A percentile compares a stretch with the other conserved stretches of the same genome.
Evolutionary conservation across 2,797 vertebrate species (phyloP).

Genomic region (Hydrolagus colliei): DNA sequence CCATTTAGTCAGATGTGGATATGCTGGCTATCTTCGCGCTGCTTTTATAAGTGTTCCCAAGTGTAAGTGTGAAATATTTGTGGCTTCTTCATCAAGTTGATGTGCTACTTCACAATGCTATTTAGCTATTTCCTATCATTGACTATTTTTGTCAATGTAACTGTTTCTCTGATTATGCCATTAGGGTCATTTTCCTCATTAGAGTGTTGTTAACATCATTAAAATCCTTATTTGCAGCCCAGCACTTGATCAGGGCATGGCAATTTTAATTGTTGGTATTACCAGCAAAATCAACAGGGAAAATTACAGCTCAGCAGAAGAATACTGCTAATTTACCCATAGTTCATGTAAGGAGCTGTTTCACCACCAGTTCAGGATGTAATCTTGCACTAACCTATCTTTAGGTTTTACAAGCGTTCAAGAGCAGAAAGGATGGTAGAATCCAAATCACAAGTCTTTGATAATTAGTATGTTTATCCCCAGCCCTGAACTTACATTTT

Average conservation of each 20-base stretch:
- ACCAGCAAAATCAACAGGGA: slow-evolving; percentile 14
- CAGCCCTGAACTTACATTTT: too few species aligned
- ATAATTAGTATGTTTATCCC: too few species aligned
- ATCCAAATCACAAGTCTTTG: background rate
- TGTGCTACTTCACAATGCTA: background rate
- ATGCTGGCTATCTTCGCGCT: background rate
- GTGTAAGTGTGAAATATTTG: background rate
- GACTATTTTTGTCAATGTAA: background rate
- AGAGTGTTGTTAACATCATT: slow-evolving; percentile 11
- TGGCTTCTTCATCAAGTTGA: background rate
- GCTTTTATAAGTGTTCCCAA: background rate
- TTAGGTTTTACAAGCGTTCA: background rate
- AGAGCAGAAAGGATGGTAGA: background rate
- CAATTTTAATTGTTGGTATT: slow-evolving; percentile 5
- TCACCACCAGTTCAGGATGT: background rate
- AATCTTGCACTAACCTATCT: background rate
- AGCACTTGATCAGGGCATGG: background rate
- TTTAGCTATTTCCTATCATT: background rate
- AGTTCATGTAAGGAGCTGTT: background rate
- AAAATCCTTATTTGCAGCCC: background rate
- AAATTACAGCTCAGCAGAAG: slow-evolving; percentile 20
- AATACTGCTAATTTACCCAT: slow-evolving; percentile 8
- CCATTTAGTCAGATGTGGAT: background rate
- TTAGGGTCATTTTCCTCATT: slow-evolving; percentile 17
- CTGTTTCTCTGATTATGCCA: background rate